A percentile compares a stretch with the other conserved stretches of the same genome.
Evolutionary conservation across 2,888 invertebrate species (phyloP).

Genomic region (Plusia festucae): DNA sequence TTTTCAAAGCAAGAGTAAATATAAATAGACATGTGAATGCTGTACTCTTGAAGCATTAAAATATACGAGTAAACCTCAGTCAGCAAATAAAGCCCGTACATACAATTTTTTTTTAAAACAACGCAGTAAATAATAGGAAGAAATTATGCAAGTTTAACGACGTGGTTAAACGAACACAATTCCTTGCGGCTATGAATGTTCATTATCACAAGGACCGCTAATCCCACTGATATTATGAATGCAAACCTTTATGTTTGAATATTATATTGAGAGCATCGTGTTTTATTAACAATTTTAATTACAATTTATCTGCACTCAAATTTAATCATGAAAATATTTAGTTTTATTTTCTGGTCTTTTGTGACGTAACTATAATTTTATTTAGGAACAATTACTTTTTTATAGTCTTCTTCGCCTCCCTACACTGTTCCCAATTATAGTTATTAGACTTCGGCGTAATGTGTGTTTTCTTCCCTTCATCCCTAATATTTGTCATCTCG

Average conservation of each 20-base stretch:
- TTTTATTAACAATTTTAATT: not conserved
- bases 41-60: too few species aligned
- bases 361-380: not conserved
- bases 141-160: conserved; percentile 6
- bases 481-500: too few species aligned
- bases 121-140: not conserved
- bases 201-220: conserved; percentile 4
- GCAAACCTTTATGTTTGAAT: conserved; percentile 2
- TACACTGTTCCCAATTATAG: too few species aligned
- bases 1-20: too few species aligned
- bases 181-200: conserved; percentile 4
- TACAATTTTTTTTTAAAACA: not conserved
- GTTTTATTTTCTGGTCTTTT: not conserved
- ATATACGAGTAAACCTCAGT: not conserved
- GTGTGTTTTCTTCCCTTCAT: too few species aligned
- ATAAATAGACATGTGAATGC: too few species aligned
- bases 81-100: not conserved
- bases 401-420: too few species aligned
- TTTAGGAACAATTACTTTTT: too few species aligned
- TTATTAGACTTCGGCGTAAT: too few species aligned
- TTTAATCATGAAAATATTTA: too few species aligned
- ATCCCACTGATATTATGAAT: not conserved
- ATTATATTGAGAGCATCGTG: not conserved
- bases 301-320: too few species aligned
- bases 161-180: conserved; percentile 4